phyloP scores from a whole-genome alignment of 2,113 vertebrate species.

The Actenoides hombroni region DNA sequence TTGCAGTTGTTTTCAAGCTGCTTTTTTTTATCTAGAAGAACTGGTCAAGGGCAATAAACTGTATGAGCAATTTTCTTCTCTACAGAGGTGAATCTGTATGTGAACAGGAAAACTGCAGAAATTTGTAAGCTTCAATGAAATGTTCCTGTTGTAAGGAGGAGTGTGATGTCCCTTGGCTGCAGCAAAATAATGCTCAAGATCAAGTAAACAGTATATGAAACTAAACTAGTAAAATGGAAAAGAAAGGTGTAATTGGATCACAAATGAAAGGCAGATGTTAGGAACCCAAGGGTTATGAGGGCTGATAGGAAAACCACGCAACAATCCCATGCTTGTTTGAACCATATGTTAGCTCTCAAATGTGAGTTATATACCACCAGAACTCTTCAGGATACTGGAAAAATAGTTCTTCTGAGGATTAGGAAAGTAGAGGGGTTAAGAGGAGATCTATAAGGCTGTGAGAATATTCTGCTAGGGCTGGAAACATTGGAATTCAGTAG shows the following conservation, averaged over 20 bases:
- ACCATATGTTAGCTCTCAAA: conserved; percentile 4
- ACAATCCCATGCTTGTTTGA: conserved; percentile 52
- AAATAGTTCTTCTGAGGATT: background rate
- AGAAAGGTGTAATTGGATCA: conserved; percentile 61
- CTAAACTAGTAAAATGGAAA: conserved; percentile 53
- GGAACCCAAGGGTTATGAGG: conserved; percentile 36
- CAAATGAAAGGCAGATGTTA: conserved; percentile 72
- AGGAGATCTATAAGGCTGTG: background rate
- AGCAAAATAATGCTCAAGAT: conserved; percentile 12
- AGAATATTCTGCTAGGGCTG: background rate
- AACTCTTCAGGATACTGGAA: background rate
- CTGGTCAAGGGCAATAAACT: background rate
- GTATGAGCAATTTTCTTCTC: background rate
- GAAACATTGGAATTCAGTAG: background rate
- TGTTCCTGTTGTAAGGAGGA: background rate
- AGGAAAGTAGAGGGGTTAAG: background rate
- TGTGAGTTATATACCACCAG: background rate
- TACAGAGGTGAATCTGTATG: background rate
- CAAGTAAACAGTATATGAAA: conserved; percentile 55
- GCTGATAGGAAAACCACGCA: conserved; percentile 59
- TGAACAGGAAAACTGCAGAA: background rate
- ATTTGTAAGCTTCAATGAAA: background rate
- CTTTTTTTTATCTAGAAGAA: background rate
- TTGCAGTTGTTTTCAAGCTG: background rate
- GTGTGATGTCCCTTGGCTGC: background rate